These are phyloP conservation scores for Microctenopoma lineatum DNA, from an alignment of 2,797 vertebrate genomes.

Conservation along the genomic window DNA sequence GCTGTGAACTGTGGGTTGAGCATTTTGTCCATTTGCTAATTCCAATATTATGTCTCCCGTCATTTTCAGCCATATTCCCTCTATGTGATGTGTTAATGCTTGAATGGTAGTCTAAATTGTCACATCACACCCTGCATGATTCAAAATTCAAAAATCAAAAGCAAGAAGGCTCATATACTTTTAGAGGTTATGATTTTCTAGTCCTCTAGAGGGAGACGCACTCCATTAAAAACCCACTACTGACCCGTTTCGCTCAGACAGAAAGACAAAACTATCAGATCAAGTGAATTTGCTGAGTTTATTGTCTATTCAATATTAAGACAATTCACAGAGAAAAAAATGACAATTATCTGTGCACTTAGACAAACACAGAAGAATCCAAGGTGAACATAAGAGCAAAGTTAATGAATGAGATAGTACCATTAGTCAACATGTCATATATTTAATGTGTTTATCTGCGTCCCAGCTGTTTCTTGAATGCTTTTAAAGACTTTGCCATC, in stretches of 20 bases:
- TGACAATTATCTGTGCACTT: neutral
- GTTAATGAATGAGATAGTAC: constrained; percentile 50
- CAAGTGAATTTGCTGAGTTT: constrained; percentile 45
- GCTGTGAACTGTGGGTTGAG: no score
- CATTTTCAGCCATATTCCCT: no score
- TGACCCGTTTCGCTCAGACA: neutral
- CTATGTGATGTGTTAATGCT: no score
- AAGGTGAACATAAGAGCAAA: constrained; percentile 40
- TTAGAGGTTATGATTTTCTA: no score
- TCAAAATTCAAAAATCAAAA: no score
- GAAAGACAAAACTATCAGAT: constrained; percentile 24
- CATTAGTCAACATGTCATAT: constrained; percentile 14
- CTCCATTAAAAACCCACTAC: constrained; percentile 12
- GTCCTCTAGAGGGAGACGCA: constrained; percentile 74
- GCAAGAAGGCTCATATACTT: no score
- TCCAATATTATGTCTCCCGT: no score
- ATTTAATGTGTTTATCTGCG: constrained; percentile 72
- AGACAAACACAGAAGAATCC: constrained; percentile 44
- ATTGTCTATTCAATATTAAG: constrained; percentile 65
- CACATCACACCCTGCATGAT: no score
- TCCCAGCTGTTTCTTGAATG: constrained; percentile 84
- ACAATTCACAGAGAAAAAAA: constrained; percentile 33
- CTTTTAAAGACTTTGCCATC: constrained; percentile 90
- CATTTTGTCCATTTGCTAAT: no score
- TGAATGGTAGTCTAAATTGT: no score